A percentile compares a stretch with the other conserved stretches of the same genome.
Evolutionary conservation across 1,140 invertebrate genomes (phyloP).

Genomic region (Gonioctena quinquepunctata): DNA sequence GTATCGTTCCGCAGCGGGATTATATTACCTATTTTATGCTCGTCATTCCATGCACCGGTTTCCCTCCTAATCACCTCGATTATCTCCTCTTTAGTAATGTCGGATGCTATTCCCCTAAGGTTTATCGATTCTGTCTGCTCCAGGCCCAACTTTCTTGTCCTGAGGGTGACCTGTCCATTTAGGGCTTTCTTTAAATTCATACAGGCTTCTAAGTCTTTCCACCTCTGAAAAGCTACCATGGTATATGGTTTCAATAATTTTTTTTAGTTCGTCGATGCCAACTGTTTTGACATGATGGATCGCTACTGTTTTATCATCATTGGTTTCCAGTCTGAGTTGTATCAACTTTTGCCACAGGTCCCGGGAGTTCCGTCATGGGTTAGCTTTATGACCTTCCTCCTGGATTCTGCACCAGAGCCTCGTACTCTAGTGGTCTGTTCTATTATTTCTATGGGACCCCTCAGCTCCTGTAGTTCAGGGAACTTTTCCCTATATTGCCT

Average conservation of each 20-base stretch:
- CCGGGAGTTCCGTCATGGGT: not conserved
- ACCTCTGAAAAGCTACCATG: not conserved
- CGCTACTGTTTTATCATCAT: not conserved
- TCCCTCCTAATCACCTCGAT: no score
- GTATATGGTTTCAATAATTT: not conserved
- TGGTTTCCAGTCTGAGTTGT: not conserved
- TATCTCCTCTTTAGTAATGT: no score
- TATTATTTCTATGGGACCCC: not conserved
- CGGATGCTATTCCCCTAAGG: no score
- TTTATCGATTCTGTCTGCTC: no score
- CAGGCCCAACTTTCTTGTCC: no score
- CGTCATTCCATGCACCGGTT: no score
- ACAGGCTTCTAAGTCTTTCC: no score
- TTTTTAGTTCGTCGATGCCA: not conserved
- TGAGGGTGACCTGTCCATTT: no score
- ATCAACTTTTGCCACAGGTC: not conserved
- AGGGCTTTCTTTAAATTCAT: no score
- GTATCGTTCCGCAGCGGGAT: no score
- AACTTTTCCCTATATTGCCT: not conserved
- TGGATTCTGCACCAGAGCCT: not conserved
- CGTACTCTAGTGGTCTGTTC: not conserved
- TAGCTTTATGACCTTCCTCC: not conserved
- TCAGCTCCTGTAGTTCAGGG: not conserved
- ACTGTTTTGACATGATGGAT: not conserved
- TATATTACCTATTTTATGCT: no score